A percentile compares a stretch with the other conserved stretches of the same genome.
These are phyloP conservation scores for Gymnarchus niloticus DNA, from an alignment of 2,113 vertebrate genomes.

Conservation along the genomic window DNA sequence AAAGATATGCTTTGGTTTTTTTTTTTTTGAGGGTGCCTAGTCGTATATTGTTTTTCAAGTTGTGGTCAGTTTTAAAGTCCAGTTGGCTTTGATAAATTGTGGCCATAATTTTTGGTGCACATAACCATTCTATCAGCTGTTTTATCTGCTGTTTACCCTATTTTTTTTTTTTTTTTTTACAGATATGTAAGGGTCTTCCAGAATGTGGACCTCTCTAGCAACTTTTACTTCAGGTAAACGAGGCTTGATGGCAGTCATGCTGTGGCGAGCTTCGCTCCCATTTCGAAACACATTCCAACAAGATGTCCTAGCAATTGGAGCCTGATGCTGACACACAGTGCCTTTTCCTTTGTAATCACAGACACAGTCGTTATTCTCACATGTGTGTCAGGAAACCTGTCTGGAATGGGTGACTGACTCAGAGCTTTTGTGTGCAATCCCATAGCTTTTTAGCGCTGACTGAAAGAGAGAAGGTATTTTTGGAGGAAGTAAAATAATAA, in stretches of 20 bases:
- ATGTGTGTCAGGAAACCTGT: neutral
- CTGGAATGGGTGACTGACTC: neutral
- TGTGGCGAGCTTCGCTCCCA: neutral
- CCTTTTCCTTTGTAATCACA: neutral
- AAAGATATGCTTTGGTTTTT: neutral
- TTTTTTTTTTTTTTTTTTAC: constrained; percentile 24
- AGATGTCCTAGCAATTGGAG: neutral
- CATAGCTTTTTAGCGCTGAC: neutral
- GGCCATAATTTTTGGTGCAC: neutral
- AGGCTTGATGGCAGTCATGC: neutral
- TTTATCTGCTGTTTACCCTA: neutral
- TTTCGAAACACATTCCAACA: neutral
- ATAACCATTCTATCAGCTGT: neutral
- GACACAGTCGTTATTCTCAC: neutral
- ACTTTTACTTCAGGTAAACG: constrained; percentile 95
- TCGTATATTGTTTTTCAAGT: neutral
- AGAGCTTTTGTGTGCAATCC: neutral
- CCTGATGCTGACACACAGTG: neutral
- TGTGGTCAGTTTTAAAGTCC: neutral
- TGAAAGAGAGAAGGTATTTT: neutral
- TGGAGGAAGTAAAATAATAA: neutral
- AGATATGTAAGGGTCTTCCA: constrained; percentile 96
- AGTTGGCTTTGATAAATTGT: neutral
- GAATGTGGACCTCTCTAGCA: constrained; percentile 96
- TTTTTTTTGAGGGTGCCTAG: too few relatives aligned